A percentile compares a stretch with the other conserved stretches of the same genome.
Evolutionary conservation across 1,140 invertebrate genomes (phyloP).

Genomic region (Drosophila rhopaloa): DNA sequence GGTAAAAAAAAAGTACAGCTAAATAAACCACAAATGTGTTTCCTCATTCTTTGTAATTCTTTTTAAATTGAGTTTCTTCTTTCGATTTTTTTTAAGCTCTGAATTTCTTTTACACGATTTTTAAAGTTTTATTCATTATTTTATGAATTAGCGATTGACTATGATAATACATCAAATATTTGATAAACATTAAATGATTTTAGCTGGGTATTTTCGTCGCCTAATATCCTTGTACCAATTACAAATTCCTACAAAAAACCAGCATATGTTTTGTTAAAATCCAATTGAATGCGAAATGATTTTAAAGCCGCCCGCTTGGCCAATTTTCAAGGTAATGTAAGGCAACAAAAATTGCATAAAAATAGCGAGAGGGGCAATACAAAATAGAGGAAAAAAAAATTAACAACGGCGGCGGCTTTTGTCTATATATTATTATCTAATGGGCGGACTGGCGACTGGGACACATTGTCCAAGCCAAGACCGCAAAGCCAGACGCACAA

Average conservation of each 20-base stretch:
- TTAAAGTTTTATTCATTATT: not conserved
- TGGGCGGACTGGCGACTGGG: constrained; percentile 31
- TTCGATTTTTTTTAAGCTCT: not conserved
- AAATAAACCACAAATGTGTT: constrained; percentile 13
- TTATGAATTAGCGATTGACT: too few relatives aligned
- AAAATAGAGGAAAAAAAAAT: constrained; percentile 15
- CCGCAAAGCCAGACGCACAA: constrained; percentile 51
- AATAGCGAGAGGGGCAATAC: not conserved
- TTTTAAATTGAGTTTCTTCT: not conserved
- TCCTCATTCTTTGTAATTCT: constrained; percentile 10
- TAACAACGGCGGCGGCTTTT: constrained; percentile 27
- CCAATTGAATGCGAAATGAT: constrained; percentile 8
- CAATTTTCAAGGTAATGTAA: constrained; percentile 37
- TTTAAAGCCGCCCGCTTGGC: constrained; percentile 19
- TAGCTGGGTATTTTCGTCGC: not conserved
- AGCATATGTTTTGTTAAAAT: not conserved
- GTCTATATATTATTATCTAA: constrained; percentile 60
- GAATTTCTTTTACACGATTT: not conserved
- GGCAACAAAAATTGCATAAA: constrained; percentile 54
- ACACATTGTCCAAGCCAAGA: constrained; percentile 45
- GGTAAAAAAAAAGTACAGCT: constrained; percentile 2
- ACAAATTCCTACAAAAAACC: constrained; percentile 1
- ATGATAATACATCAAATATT: not conserved
- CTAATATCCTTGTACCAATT: not conserved
- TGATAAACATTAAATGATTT: not conserved